A percentile compares a stretch with the other conserved stretches of the same genome.
Evolutionary conservation across 2,888 invertebrate genomes (phyloP).

Genomic region (Melieria crassipennis): DNA sequence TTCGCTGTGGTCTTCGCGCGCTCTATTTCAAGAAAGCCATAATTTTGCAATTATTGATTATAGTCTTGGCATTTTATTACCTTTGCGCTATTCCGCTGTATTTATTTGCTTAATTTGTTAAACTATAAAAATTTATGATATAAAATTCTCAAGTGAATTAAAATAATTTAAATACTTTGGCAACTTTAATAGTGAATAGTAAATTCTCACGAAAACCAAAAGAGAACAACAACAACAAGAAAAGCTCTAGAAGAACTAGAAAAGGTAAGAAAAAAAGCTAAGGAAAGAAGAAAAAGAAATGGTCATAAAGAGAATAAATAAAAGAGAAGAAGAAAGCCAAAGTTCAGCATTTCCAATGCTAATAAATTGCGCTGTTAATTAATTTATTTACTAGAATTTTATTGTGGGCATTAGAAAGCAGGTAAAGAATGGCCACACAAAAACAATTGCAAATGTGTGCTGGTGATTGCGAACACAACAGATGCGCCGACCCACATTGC

Average conservation of each 20-base stretch:
- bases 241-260: not conserved
- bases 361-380: not conserved
- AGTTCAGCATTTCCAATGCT: not conserved
- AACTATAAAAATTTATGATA: constrained; percentile 47
- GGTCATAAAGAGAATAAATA: not conserved
- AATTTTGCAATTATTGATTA: too few relatives aligned
- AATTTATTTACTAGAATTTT: too few relatives aligned
- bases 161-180: constrained; percentile 55
- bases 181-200: constrained; percentile 49
- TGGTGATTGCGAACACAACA: too few relatives aligned
- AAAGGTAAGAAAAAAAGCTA: not conserved
- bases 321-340: not conserved
- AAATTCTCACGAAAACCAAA: not conserved
- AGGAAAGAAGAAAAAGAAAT: not conserved
- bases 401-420: too few relatives aligned
- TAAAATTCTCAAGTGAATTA: constrained; percentile 54
- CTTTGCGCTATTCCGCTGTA: not conserved
- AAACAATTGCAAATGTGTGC: too few relatives aligned
- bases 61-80: too few relatives aligned
- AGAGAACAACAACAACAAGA: not conserved
- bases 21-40: too few relatives aligned
- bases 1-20: too few relatives aligned
- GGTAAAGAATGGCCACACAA: too few relatives aligned
- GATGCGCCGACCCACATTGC: too few relatives aligned
- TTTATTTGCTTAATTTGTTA: constrained; percentile 1